A percentile compares a stretch with the other conserved stretches of the same genome.
These are phyloP conservation scores for Gobio occitaniae DNA, from an alignment of 2,797 vertebrate genomes.

Conservation along the genomic window DNA sequence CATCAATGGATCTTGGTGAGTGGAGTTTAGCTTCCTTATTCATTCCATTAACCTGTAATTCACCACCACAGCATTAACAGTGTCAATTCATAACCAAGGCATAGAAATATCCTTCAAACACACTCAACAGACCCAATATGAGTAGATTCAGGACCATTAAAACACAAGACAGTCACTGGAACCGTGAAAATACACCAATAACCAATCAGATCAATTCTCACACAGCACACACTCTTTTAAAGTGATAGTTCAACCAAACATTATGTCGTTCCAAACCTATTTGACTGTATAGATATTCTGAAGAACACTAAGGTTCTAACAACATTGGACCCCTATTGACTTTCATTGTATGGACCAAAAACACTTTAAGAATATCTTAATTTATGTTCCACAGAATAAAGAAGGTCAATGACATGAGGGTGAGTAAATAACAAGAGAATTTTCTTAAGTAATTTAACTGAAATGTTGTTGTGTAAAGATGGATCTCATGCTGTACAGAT, in stretches of 20 bases:
- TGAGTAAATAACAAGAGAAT: not conserved
- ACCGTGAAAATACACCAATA: not conserved
- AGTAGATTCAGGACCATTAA: conserved; percentile 7
- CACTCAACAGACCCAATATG: not conserved
- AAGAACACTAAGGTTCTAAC: not conserved
- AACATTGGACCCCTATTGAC: not conserved
- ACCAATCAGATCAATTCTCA: not conserved
- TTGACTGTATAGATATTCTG: not conserved
- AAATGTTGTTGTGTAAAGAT: not conserved
- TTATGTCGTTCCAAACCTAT: not conserved
- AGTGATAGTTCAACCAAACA: not conserved
- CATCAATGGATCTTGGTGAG: conserved; percentile 20
- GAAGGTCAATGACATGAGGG: not conserved
- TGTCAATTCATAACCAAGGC: conserved; percentile 35
- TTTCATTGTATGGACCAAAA: not conserved
- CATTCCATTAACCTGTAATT: conserved; percentile 33
- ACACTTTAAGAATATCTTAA: not conserved
- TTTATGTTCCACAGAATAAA: not conserved
- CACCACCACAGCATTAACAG: conserved; percentile 42
- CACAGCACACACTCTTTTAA: not conserved
- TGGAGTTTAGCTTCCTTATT: conserved; percentile 24
- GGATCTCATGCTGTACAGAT: not conserved
- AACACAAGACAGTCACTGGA: not conserved
- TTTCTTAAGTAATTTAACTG: not conserved
- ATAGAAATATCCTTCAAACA: conserved; percentile 13